Conservation (phyloP, 2,888 invertebrate genomes). For the Trachelus tabidus region DNA sequence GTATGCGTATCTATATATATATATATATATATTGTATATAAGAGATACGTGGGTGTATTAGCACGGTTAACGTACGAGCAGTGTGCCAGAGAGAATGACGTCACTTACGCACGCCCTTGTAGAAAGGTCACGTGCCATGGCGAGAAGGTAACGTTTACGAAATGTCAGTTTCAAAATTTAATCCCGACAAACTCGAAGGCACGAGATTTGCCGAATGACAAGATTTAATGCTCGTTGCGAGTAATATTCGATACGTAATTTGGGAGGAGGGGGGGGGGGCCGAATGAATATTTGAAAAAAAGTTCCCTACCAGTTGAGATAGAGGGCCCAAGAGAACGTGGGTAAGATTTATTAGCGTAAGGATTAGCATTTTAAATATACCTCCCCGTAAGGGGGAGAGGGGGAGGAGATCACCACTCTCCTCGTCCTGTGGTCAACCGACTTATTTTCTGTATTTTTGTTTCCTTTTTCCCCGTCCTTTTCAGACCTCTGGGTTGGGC, state of each 20-base stretch:
- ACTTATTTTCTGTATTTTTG: background rate
- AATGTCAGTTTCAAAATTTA: background rate
- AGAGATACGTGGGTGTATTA: background rate
- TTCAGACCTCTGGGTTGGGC: background rate
- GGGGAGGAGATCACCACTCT: background rate
- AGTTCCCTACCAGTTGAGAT: background rate
- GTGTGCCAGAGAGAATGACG: conserved; percentile 20
- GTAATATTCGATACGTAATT: background rate
- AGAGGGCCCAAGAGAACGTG: conserved; percentile 27
- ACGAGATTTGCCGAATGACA: background rate
- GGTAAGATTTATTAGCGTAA: conserved; percentile 53
- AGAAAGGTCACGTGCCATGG: conserved; percentile 3
- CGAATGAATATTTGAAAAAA: background rate
- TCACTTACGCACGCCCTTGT: conserved; percentile 27
- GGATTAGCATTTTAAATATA: conserved; percentile 59
- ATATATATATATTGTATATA: background rate
- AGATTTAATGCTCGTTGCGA: background rate
- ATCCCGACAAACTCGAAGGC: background rate
- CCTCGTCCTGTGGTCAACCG: background rate
- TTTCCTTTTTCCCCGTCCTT: background rate
- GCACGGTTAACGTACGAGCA: background rate
- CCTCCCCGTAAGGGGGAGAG: conserved; percentile 20
- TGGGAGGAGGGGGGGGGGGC: background rate
- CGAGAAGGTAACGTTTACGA: background rate
- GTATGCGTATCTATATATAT: background rate